Percentiles rank a stretch among this genome's conserved stretches.
Evolutionary conservation across 2,888 invertebrate genomes (phyloP).

Genomic region (Erebia palarica): DNA sequence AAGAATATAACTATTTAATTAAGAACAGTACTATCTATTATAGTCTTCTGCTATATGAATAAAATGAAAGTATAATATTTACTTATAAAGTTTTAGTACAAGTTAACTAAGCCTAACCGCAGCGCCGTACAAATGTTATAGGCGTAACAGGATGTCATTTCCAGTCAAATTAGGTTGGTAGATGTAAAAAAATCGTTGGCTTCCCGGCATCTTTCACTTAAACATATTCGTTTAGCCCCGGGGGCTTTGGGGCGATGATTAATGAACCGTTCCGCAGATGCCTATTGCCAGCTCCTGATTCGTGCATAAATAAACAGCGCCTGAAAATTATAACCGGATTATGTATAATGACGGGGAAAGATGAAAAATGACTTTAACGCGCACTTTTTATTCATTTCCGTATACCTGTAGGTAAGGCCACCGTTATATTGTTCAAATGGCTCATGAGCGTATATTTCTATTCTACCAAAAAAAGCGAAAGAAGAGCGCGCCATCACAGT

Average conservation of each 20-base stretch:
- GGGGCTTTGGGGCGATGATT: conserved; percentile 74
- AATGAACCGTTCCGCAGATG: conserved; percentile 66
- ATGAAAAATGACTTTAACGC: conserved; percentile 19
- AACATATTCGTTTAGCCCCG: conserved; percentile 71
- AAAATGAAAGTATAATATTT: no score
- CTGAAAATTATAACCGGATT: conserved; percentile 55
- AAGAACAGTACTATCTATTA: no score
- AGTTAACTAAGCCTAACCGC: neutral
- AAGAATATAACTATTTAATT: no score
- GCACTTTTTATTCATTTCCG: conserved; percentile 17
- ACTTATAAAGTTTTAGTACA: no score
- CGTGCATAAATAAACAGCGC: conserved; percentile 53
- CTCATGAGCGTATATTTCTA: no score
- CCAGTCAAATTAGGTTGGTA: conserved; percentile 53
- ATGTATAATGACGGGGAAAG: conserved; percentile 37
- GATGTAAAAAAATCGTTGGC: conserved; percentile 62
- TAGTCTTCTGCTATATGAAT: no score
- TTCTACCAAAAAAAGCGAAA: no score
- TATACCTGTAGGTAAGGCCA: neutral
- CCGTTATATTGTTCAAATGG: conserved; percentile 5
- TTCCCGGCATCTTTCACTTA: conserved; percentile 63
- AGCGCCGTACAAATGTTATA: neutral
- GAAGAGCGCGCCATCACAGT: no score
- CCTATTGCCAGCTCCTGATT: conserved; percentile 54
- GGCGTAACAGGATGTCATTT: conserved; percentile 46